Base-by-base conservation (phyloP, 2,888 invertebrate species). In the Orthosia cruda region DNA sequence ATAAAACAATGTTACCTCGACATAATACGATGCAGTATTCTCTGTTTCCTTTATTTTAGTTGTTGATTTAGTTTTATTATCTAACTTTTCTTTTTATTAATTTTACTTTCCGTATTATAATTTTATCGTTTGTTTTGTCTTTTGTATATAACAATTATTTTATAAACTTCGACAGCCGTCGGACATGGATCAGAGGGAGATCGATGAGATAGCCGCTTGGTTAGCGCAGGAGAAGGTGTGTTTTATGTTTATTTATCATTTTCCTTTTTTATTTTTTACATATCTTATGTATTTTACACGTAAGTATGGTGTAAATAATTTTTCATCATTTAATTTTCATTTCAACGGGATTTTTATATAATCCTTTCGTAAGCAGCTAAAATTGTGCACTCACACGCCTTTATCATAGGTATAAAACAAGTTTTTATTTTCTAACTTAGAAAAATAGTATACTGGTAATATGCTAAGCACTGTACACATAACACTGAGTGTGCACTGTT, bases 121-220 rank as follows among this genome's bases (percentile, higher is more conserved):
- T 76, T 80, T 71, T 45, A 26, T 70, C 1, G 80, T 87, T 71
- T 86, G 83, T 87, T 86, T 69, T 84, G 83, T 88, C 78, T 87
- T 84, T 86, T 87, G 81, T 87, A 71, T 75, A 52, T 81, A 77
- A 72, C 73, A 74, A 65, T 89, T 88, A 77, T 81, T 85, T 83
- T 87, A 88, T 82, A 82, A 59, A 47, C 74, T 90, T 84, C 69
- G 77, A 92, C 95, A 97, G 97, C 95, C 96, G 66, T 92, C 96
- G 83, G 96, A 95, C 84, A 97, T 97, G 95, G 97, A 98, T 97
- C 98, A 98, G 94, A 97, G 98, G 94, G 99, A 99, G 96, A 98
- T 99, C 96, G 98, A 98, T 97, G 99, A 99, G 97, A 99, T 99
- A 97, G 98, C 99, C 92, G 98, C 98, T 96, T 99, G 99, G 99